phyloP scores from a whole-genome alignment of 1,140 invertebrate genomes.

The Leptoteleia sp. region DNA sequence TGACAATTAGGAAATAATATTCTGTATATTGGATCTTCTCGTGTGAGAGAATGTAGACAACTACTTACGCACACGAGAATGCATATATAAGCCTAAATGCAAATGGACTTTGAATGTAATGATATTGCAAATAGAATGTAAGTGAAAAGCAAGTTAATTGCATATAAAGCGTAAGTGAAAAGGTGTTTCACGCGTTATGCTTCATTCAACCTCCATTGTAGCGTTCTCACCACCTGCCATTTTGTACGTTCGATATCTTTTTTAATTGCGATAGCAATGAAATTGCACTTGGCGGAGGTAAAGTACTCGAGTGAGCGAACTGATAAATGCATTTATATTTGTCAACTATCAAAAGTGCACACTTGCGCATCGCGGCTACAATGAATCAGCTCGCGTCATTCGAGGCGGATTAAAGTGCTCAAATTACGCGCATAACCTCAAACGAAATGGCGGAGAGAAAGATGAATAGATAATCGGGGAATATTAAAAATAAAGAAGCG shows the following conservation, averaged over 20 bases:
- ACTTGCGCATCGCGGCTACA: slow-evolving; percentile 1
- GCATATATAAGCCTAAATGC: too few relatives aligned
- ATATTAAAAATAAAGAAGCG: slow-evolving; percentile 24
- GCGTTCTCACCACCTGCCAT: too few relatives aligned
- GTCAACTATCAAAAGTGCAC: neutral
- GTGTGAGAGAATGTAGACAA: neutral
- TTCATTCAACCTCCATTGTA: too few relatives aligned
- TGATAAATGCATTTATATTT: neutral
- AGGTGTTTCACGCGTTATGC: too few relatives aligned
- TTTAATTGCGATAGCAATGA: too few relatives aligned
- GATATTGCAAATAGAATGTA: too few relatives aligned
- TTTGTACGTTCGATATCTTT: too few relatives aligned
- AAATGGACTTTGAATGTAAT: too few relatives aligned
- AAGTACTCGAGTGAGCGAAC: slow-evolving; percentile 14
- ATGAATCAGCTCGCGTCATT: slow-evolving; percentile 17
- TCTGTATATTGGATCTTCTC: neutral
- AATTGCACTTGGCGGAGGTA: neutral
- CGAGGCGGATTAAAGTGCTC: slow-evolving; percentile 23
- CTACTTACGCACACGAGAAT: too few relatives aligned
- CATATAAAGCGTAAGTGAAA: too few relatives aligned
- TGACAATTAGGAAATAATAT: neutral
- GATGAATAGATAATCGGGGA: slow-evolving; percentile 40
- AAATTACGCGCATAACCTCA: slow-evolving; percentile 26
- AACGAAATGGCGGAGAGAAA: slow-evolving; percentile 5
- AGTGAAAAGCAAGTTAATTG: too few relatives aligned